These are phyloP conservation scores for Pycnonotus jocosus DNA, from an alignment of 2,113 vertebrate genomes.

Conservation along the genomic window DNA sequence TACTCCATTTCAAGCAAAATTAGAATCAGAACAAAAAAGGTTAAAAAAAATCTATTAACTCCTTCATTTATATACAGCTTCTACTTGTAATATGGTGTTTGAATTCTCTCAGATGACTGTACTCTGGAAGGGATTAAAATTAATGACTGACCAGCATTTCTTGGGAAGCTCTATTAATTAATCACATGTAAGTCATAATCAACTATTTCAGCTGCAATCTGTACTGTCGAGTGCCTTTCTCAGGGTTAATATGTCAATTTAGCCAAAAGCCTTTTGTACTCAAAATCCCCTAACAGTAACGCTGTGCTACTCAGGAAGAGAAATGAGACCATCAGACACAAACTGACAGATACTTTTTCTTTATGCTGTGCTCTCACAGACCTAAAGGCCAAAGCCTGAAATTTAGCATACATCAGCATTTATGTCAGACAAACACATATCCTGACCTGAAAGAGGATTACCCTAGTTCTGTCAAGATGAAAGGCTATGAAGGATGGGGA, in stretches of 20 bases:
- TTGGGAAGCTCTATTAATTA: not conserved
- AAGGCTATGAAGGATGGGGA: conserved; percentile 21
- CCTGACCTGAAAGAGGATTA: conserved; percentile 47
- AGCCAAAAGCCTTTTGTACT: not conserved
- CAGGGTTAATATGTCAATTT: not conserved
- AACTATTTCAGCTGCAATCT: not conserved
- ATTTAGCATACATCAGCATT: conserved; percentile 24
- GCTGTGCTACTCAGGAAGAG: not conserved
- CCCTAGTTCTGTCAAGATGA: conserved; percentile 45
- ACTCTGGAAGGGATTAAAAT: not conserved
- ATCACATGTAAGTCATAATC: not conserved
- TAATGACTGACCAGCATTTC: not conserved
- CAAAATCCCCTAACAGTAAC: not conserved
- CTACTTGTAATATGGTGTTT: not conserved
- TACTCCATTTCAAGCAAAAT: not conserved
- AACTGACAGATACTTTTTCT: not conserved
- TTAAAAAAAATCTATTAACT: not conserved
- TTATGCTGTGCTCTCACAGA: not conserved
- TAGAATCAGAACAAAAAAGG: not conserved
- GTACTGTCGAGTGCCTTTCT: not conserved
- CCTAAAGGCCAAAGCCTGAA: not conserved
- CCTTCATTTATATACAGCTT: not conserved
- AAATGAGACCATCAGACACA: not conserved
- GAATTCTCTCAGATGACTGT: not conserved
- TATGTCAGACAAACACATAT: not conserved